Conservation (phyloP, 2,113 vertebrate genomes). For the Campylomormyrus tamandua region DNA sequence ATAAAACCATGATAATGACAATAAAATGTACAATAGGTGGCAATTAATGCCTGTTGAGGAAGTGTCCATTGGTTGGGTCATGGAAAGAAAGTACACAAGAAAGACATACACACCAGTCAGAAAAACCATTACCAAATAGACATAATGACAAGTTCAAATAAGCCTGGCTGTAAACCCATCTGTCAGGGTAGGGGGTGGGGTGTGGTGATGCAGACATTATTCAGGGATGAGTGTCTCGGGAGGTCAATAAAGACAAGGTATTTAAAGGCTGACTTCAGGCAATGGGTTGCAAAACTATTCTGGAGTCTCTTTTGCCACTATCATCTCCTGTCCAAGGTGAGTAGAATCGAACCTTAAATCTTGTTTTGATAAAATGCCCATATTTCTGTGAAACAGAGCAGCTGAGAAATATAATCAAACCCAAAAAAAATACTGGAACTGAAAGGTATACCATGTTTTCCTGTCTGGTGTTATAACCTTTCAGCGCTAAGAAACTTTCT, state of each 20-base stretch:
- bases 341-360: neutral
- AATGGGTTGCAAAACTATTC: neutral
- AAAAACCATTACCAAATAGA: slow-evolving; percentile 34
- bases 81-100: slow-evolving; percentile 35
- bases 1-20: slow-evolving; percentile 11
- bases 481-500: neutral
- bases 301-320: neutral
- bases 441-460: neutral
- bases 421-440: neutral
- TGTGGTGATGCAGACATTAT: slow-evolving; percentile 26
- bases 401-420: neutral
- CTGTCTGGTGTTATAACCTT: neutral
- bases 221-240: neutral
- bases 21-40: slow-evolving; percentile 2
- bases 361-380: neutral
- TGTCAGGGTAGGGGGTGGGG: neutral
- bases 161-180: slow-evolving; percentile 40
- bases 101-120: neutral
- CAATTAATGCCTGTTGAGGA: slow-evolving; percentile 41
- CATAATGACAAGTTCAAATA: slow-evolving; percentile 49
- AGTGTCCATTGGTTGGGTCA: slow-evolving; percentile 32
- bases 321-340: neutral
- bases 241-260: slow-evolving; percentile 32
- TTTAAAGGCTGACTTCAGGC: slow-evolving; percentile 21
- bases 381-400: neutral